Evolutionary conservation across 2,113 vertebrate species (phyloP).

Genomic region (human (Homo sapiens)): DNA sequence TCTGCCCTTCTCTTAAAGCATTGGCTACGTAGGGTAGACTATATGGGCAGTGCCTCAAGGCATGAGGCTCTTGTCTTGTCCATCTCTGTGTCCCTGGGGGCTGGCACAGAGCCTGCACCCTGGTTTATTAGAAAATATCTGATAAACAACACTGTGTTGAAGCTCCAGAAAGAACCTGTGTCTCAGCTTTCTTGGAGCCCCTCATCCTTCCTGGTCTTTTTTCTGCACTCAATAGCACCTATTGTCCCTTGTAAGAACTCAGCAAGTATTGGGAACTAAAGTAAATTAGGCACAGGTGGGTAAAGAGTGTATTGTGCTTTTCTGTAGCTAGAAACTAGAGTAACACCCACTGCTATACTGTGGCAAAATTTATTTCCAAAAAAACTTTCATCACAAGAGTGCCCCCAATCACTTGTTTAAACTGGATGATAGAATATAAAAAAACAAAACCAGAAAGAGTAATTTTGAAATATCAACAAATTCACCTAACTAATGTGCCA

Average conservation of each 20-base stretch:
- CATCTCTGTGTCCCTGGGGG: neutral
- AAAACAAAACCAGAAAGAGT: conserved; percentile 53
- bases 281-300: neutral
- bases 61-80: neutral
- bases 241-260: neutral
- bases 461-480: conserved; percentile 74
- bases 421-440: conserved; percentile 70
- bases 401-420: conserved; percentile 67
- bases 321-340: neutral
- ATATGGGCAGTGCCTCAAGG: neutral
- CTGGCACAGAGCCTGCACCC: neutral
- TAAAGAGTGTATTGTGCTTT: neutral
- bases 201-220: neutral
- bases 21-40: neutral
- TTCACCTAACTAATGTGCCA: conserved; percentile 75
- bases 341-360: neutral
- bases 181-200: neutral
- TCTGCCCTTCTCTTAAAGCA: neutral
- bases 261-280: neutral
- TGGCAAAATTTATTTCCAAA: conserved; percentile 1
- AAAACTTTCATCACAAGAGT: conserved; percentile 49
- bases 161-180: neutral
- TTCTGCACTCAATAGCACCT: neutral
- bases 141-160: neutral
- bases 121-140: neutral